A percentile compares a stretch with the other conserved stretches of the same genome.
Conservation (phyloP, 53 echinoderm and acorn worm species). For the Mesocentrotus franciscanus region DNA sequence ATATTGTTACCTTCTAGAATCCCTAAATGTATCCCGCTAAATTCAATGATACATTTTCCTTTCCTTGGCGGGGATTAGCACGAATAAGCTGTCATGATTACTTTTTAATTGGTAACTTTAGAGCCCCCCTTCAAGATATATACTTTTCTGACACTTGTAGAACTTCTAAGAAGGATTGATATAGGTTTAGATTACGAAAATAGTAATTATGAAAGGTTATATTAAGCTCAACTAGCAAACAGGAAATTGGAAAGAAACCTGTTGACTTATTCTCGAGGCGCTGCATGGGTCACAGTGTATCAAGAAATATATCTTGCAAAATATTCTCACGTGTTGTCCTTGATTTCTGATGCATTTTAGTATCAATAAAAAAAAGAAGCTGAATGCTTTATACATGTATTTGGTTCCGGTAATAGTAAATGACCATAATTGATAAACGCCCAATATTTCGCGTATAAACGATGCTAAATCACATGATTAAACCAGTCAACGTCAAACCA, state of each 20-base stretch:
- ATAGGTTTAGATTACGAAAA: neutral
- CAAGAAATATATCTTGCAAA: neutral
- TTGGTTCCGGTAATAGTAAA: no score
- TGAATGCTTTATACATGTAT: no score
- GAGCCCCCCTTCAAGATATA: neutral
- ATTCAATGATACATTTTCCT: constrained; percentile 10
- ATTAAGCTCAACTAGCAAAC: neutral
- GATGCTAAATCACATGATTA: no score
- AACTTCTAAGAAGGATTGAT: constrained; percentile 5
- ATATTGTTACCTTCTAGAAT: neutral
- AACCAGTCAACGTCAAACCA: no score
- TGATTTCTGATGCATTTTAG: no score
- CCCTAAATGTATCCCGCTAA: neutral
- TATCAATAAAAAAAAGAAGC: no score
- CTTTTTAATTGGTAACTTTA: constrained; percentile 12
- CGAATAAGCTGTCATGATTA: constrained; percentile 7
- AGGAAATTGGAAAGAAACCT: neutral
- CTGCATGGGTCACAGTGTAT: neutral
- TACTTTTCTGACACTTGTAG: neutral
- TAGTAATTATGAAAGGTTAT: neutral
- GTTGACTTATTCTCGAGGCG: neutral
- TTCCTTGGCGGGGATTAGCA: neutral
- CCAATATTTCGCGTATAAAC: no score
- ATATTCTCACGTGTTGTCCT: no score
- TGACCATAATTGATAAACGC: no score